phyloP scores from a whole-genome alignment of 2,797 vertebrate species.

The Miichthys miiuy region DNA sequence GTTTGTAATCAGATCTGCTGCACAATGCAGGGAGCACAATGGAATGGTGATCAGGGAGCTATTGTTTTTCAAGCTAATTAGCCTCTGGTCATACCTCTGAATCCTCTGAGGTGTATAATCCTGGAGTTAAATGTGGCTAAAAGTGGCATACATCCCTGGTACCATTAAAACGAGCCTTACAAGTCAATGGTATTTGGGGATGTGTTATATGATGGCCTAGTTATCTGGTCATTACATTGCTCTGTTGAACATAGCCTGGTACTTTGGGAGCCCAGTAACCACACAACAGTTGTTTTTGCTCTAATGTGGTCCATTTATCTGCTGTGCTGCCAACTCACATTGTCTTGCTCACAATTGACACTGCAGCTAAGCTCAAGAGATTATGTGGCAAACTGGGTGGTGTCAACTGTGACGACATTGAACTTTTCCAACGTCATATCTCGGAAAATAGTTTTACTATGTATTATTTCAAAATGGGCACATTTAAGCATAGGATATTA shows the following conservation, averaged over 20 bases:
- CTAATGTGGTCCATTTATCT: constrained; percentile 77
- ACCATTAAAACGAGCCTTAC: constrained; percentile 85
- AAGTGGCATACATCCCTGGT: constrained; percentile 80
- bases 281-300: constrained; percentile 78
- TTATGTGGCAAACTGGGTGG: constrained; percentile 28
- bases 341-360: constrained; percentile 49
- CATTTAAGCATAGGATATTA: neutral
- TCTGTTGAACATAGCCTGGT: constrained; percentile 62
- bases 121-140: constrained; percentile 82
- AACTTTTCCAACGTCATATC: constrained; percentile 37
- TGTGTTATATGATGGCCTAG: constrained; percentile 75
- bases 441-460: constrained; percentile 9
- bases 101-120: constrained; percentile 76
- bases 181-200: constrained; percentile 86
- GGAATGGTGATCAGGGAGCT: constrained; percentile 86
- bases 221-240: constrained; percentile 78
- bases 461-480: constrained; percentile 17
- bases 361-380: constrained; percentile 49
- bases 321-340: constrained; percentile 68
- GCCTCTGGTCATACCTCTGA: constrained; percentile 72
- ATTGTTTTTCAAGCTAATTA: constrained; percentile 92
- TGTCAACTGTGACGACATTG: constrained; percentile 39
- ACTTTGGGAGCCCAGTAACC: constrained; percentile 59
- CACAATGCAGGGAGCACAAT: constrained; percentile 86
- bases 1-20: constrained; percentile 84